Evolutionary conservation across 2,888 invertebrate genomes (phyloP).

Genomic region (Troides helena): DNA sequence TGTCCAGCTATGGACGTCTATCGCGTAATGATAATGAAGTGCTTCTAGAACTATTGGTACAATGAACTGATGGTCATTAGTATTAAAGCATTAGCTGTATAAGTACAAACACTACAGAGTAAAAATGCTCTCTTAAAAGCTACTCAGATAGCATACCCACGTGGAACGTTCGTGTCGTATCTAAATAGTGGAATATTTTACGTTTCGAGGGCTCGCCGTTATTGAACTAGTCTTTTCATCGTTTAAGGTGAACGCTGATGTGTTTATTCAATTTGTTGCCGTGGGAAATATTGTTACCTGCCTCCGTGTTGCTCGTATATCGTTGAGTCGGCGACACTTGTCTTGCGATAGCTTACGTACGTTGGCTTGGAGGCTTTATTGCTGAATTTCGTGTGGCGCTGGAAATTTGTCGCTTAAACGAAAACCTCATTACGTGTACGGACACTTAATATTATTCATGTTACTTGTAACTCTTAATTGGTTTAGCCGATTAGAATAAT

Average conservation of each 20-base stretch:
- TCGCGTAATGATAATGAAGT: no score
- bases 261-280: slow-evolving; percentile 77
- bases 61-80: no score
- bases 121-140: slow-evolving; percentile 49
- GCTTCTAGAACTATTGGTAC: no score
- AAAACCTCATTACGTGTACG: slow-evolving; percentile 27
- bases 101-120: slow-evolving; percentile 41
- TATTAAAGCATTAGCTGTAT: background rate
- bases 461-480: slow-evolving; percentile 2
- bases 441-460: slow-evolving; percentile 12
- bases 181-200: slow-evolving; percentile 70
- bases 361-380: slow-evolving; percentile 29
- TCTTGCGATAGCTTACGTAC: slow-evolving; percentile 37
- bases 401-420: slow-evolving; percentile 28
- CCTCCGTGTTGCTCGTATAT: slow-evolving; percentile 53
- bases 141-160: slow-evolving; percentile 58
- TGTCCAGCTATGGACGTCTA: no score
- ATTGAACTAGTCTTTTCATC: slow-evolving; percentile 76
- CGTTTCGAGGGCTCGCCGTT: slow-evolving; percentile 57
- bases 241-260: slow-evolving; percentile 72
- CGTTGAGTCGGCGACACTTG: slow-evolving; percentile 46
- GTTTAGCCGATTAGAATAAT: background rate
- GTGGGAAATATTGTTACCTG: slow-evolving; percentile 71
- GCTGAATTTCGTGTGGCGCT: slow-evolving; percentile 27
- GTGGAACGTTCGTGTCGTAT: slow-evolving; percentile 47